Conservation (phyloP, 1,140 invertebrate species). For the Camponotus pennsylvanicus region DNA sequence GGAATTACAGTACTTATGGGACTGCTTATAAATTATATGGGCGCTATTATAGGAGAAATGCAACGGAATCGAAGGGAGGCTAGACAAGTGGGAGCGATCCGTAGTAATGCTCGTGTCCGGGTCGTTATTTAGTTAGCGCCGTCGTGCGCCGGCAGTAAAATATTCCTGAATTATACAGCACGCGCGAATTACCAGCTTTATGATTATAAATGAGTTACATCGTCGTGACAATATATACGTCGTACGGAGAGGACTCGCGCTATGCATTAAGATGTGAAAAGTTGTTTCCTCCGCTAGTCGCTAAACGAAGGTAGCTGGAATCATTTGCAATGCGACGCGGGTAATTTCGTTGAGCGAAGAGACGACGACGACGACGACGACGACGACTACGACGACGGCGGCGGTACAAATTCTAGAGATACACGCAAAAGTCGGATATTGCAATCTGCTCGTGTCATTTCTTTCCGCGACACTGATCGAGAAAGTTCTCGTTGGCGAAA, state of each 20-base stretch:
- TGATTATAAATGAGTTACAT: conserved; percentile 60
- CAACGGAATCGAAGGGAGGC: conserved; percentile 22
- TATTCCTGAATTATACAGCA: conserved; percentile 60
- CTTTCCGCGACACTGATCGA: conserved; percentile 11
- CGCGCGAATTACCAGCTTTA: conserved; percentile 60
- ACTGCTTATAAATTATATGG: conserved; percentile 36
- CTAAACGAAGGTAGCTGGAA: conserved; percentile 53
- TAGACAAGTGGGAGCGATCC: conserved; percentile 41
- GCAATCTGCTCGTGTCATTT: conserved; percentile 48
- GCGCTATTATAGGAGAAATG: conserved; percentile 14
- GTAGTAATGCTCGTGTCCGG: conserved; percentile 21
- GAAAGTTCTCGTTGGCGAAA: neutral
- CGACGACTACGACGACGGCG: neutral
- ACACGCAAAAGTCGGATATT: conserved; percentile 40
- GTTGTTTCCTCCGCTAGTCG: conserved; percentile 56
- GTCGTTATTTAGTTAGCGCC: conserved; percentile 57
- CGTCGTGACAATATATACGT: conserved; percentile 56
- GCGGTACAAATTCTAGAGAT: conserved; percentile 42
- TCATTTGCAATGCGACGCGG: conserved; percentile 57
- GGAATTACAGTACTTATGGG: neutral
- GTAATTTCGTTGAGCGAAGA: conserved; percentile 33
- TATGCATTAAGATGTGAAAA: conserved; percentile 62
- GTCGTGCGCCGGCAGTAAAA: conserved; percentile 49
- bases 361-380: neutral
- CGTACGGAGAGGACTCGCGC: conserved; percentile 39